These are phyloP conservation scores for Grallaria varia DNA, from an alignment of 2,113 vertebrate genomes.

Conservation along the genomic window DNA sequence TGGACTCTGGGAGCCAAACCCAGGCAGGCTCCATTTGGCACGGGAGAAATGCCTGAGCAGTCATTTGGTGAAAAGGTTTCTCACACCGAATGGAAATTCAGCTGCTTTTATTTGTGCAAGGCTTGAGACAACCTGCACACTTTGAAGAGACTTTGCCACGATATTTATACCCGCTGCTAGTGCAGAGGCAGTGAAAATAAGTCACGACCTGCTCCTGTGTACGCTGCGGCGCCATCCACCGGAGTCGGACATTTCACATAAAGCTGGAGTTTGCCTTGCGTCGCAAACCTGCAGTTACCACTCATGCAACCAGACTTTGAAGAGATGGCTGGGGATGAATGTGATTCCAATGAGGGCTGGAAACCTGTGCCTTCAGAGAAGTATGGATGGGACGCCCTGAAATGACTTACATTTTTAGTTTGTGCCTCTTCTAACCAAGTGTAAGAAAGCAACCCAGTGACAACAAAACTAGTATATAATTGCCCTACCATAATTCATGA, in stretches of 20 bases:
- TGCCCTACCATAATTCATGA: neutral
- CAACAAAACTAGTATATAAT: neutral
- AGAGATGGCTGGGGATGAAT: neutral
- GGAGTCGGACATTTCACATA: neutral
- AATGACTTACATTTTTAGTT: neutral
- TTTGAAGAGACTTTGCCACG: neutral
- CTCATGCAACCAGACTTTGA: neutral
- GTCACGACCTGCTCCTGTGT: neutral
- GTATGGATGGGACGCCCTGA: neutral
- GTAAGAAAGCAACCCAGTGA: neutral
- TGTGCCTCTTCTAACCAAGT: neutral
- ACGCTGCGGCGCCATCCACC: neutral
- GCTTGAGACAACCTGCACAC: neutral
- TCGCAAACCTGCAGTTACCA: neutral
- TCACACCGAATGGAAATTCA: neutral
- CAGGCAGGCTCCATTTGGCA: neutral
- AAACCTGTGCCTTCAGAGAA: neutral
- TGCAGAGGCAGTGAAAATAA: neutral
- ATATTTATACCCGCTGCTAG: neutral
- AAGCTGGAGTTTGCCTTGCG: neutral
- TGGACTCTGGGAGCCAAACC: neutral
- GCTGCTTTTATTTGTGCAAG: neutral
- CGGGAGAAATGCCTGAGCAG: neutral
- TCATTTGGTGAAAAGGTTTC: neutral
- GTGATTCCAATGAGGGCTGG: neutral